These are phyloP conservation scores for Dryobota labecula DNA, from an alignment of 2,888 invertebrate species.

Conservation along the genomic window DNA sequence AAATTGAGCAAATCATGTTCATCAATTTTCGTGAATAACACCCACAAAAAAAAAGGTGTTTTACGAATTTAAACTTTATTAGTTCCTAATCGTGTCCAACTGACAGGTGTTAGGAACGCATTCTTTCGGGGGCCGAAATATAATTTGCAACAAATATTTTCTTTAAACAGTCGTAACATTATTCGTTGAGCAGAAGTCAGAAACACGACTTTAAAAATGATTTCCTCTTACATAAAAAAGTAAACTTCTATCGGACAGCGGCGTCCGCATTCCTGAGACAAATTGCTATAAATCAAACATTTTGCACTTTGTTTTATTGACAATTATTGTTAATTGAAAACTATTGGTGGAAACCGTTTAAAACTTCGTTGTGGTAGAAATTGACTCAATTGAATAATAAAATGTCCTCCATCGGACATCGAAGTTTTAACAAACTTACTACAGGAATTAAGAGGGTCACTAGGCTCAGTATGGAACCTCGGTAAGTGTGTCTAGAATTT, in stretches of 20 bases:
- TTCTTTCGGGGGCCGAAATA: too few species aligned
- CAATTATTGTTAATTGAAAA: constrained; percentile 22
- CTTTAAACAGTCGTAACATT: constrained; percentile 11
- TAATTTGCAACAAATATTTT: background rate
- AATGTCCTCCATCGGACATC: background rate
- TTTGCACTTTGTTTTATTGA: constrained; percentile 29
- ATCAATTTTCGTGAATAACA: constrained; percentile 12
- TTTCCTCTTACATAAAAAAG: constrained; percentile 48
- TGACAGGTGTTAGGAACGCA: too few species aligned
- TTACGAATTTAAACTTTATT: too few species aligned
- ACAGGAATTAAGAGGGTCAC: too few species aligned
- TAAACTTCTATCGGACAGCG: constrained; percentile 29
- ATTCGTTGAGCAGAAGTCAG: constrained; percentile 8
- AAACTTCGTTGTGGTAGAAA: constrained; percentile 12
- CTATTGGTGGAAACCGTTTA: constrained; percentile 3
- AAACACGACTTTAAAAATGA: constrained; percentile 17
- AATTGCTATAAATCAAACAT: constrained; percentile 11
- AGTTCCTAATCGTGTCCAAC: too few species aligned
- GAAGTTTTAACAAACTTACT: background rate
- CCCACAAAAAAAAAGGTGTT: too few species aligned
- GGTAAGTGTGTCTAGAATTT: too few species aligned
- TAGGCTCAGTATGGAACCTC: too few species aligned
- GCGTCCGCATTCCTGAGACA: constrained; percentile 44
- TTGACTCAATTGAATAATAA: constrained; percentile 11
- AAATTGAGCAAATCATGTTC: too few species aligned